Percentiles rank a stretch among this genome's conserved stretches.
These are phyloP conservation scores for Sapajus apella DNA, from an alignment of 2,113 vertebrate genomes.

Conservation along the genomic window DNA sequence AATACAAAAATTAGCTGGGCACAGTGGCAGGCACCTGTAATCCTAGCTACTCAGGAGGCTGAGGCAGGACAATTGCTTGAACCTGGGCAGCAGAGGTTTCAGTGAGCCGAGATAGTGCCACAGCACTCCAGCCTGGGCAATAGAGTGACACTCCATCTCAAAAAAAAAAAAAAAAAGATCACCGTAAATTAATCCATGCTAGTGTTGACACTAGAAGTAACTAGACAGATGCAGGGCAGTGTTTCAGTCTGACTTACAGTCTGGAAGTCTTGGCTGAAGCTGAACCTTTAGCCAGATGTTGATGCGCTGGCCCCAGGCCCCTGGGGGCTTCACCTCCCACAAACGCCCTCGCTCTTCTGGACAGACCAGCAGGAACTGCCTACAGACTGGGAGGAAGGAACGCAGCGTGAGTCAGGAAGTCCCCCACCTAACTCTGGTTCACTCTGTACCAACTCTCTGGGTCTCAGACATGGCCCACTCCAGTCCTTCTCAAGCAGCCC, in stretches of 20 bases:
- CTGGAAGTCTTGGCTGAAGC: constrained; percentile 73
- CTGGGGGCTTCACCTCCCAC: constrained; percentile 93
- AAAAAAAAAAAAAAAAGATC: no score
- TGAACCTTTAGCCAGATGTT: constrained; percentile 94
- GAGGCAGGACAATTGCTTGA: no score
- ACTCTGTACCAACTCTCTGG: rapidly evolving
- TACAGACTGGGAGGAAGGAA: constrained; percentile 86
- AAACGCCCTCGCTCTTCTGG: constrained; percentile 86
- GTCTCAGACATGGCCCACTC: rapidly evolving
- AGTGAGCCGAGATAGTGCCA: no score
- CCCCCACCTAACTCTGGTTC: rapidly evolving
- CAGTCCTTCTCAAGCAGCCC: not conserved
- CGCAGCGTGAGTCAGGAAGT: rapidly evolving
- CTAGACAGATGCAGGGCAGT: not conserved
- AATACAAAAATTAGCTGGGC: no score
- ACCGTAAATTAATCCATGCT: rapidly evolving
- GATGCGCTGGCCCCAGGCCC: constrained; percentile 89
- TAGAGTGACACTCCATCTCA: no score
- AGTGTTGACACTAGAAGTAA: rapidly evolving
- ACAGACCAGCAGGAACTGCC: constrained; percentile 86
- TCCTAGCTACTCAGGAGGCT: no score
- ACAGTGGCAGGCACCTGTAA: no score
- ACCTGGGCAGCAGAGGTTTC: no score
- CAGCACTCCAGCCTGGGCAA: no score
- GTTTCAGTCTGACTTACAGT: constrained; percentile 77